Percentiles rank a stretch among this genome's conserved stretches.
Conservation (phyloP, 2,797 vertebrate genomes). For the Staurois parvus region DNA sequence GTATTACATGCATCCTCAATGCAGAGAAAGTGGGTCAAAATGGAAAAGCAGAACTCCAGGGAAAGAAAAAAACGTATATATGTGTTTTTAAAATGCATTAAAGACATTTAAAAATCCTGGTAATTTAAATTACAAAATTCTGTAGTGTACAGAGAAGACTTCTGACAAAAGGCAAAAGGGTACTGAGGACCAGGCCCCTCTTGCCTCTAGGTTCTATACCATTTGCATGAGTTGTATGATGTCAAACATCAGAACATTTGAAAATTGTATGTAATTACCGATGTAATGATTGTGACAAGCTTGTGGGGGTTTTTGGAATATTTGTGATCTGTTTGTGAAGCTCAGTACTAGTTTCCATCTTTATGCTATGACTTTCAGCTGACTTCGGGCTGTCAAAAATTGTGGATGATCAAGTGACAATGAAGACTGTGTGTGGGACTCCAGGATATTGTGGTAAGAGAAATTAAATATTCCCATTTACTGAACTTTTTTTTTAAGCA, state of each 20-base stretch:
- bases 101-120: not conserved
- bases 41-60: not conserved
- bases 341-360: not conserved
- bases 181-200: too few species aligned
- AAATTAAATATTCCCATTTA: not conserved
- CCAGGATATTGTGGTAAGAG: conserved; percentile 87
- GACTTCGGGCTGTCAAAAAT: conserved; percentile 91
- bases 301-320: not conserved
- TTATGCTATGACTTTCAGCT: conserved; percentile 72
- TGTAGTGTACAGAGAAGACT: too few species aligned
- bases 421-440: conserved; percentile 90
- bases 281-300: not conserved
- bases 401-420: conserved; percentile 86
- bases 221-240: not conserved
- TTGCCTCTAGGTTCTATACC: too few species aligned
- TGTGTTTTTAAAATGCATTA: not conserved
- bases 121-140: too few species aligned
- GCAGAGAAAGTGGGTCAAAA: not conserved
- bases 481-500: not conserved
- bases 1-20: not conserved
- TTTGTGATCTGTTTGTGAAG: too few species aligned
- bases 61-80: not conserved
- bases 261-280: too few species aligned
- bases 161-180: too few species aligned
- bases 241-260: too few species aligned